Percentiles rank a stretch among this genome's conserved stretches.
Conservation (phyloP, 2,113 vertebrate species). For the Himantopus leucocephalus region DNA sequence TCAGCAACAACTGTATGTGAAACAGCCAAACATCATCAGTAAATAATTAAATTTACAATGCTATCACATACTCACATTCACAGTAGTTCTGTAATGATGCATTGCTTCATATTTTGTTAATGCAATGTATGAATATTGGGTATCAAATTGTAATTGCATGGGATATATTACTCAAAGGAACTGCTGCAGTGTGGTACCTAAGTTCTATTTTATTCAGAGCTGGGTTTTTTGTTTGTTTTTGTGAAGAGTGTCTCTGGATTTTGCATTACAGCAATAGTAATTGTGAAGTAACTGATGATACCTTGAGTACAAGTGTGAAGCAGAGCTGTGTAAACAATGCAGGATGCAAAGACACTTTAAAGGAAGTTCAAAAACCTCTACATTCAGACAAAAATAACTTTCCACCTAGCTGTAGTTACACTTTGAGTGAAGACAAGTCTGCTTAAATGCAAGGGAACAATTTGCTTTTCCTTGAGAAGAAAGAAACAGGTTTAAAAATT, state of each 20-base stretch:
- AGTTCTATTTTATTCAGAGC: neutral
- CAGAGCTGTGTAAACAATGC: neutral
- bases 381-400: neutral
- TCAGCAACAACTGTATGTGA: neutral
- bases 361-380: neutral
- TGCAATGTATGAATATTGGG: neutral
- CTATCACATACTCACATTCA: neutral
- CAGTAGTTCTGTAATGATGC: neutral
- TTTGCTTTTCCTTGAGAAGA: conserved; percentile 38
- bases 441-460: neutral
- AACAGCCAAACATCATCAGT: neutral
- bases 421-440: conserved; percentile 4
- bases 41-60: neutral
- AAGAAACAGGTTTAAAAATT: conserved; percentile 59
- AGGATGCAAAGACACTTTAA: neutral
- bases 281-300: neutral
- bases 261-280: neutral
- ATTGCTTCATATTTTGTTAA: neutral
- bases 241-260: neutral
- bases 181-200: neutral
- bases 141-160: neutral
- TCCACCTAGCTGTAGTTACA: neutral
- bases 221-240: neutral
- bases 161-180: neutral
- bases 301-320: neutral